Evolutionary conservation across 2,797 vertebrate species (phyloP).

Genomic region (Takifugu ocellatus): DNA sequence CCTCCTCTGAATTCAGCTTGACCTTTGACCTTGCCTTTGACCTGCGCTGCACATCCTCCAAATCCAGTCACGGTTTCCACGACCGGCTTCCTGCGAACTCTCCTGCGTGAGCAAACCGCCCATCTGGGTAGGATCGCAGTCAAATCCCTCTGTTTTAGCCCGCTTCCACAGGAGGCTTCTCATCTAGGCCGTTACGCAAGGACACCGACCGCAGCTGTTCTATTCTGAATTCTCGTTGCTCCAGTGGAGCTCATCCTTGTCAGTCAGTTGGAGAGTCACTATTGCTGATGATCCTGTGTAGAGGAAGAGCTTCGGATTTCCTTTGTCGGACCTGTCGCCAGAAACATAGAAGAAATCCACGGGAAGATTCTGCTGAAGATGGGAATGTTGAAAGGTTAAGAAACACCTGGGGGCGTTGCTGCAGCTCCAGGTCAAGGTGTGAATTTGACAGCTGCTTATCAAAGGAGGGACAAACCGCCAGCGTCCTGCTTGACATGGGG

Average conservation of each 20-base stretch:
- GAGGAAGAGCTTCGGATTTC: no score
- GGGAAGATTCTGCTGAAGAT: slow-evolving; percentile 28
- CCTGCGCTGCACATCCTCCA: slow-evolving; percentile 7
- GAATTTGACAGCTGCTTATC: slow-evolving; percentile 64
- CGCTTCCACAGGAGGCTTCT: slow-evolving; percentile 31
- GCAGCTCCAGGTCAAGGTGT: slow-evolving; percentile 52
- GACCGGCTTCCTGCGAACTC: slow-evolving; percentile 7
- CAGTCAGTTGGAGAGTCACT: slow-evolving; percentile 20
- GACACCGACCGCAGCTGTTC: slow-evolving; percentile 26
- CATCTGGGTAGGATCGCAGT: slow-evolving; percentile 40
- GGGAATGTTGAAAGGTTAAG: slow-evolving; percentile 26
- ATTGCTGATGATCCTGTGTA: neutral
- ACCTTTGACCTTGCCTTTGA: slow-evolving; percentile 1
- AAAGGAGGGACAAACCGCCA: slow-evolving; percentile 43
- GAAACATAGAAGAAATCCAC: neutral
- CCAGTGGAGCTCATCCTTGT: slow-evolving; percentile 9
- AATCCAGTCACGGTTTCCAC: slow-evolving; percentile 20
- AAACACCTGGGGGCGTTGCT: slow-evolving; percentile 21
- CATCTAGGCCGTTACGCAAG: slow-evolving; percentile 18
- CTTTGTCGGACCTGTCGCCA: slow-evolving; percentile 16
- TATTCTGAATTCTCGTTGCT: slow-evolving; percentile 22
- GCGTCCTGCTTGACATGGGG: slow-evolving; percentile 25
- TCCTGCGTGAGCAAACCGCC: slow-evolving; percentile 7
- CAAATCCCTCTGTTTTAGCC: slow-evolving; percentile 31
- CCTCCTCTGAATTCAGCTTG: slow-evolving; percentile 7